Conservation (phyloP, 2,113 vertebrate species). For the Empidonax traillii region DNA sequence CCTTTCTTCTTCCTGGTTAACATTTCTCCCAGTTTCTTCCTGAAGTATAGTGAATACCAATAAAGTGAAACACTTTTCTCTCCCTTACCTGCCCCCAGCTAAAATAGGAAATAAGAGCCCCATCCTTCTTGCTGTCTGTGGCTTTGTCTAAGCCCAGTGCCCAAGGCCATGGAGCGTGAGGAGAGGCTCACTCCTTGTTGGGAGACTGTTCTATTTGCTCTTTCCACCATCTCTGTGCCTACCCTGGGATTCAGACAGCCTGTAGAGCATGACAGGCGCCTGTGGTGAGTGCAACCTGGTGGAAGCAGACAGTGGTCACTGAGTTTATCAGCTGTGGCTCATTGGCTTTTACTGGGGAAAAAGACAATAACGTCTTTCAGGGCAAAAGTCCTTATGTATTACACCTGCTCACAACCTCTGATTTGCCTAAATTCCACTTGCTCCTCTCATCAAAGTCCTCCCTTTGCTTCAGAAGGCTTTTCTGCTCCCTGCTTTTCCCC, state of each 20-base stretch:
- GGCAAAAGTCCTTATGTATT: background rate
- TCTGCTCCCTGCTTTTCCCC: background rate
- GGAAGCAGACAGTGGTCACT: background rate
- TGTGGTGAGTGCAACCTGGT: background rate
- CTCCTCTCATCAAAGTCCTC: background rate
- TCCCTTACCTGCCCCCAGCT: background rate
- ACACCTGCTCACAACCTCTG: background rate
- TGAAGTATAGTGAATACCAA: background rate
- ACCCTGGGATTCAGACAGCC: fast-evolving
- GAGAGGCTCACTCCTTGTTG: background rate
- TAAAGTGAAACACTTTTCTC: background rate
- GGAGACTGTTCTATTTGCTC: background rate
- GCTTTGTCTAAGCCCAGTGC: background rate
- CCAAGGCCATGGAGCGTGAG: background rate
- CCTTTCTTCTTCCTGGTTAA: background rate
- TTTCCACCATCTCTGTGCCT: background rate
- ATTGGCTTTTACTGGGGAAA: background rate
- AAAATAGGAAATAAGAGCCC: background rate
- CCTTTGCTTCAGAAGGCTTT: background rate
- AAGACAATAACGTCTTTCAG: background rate
- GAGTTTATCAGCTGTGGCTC: background rate
- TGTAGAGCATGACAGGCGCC: fast-evolving
- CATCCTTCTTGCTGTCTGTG: background rate
- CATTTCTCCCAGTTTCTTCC: background rate
- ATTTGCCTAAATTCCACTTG: background rate